A percentile compares a stretch with the other conserved stretches of the same genome.
phyloP scores from a whole-genome alignment of 2,888 invertebrate genomes.

The Cylindroiulus punctatus region DNA sequence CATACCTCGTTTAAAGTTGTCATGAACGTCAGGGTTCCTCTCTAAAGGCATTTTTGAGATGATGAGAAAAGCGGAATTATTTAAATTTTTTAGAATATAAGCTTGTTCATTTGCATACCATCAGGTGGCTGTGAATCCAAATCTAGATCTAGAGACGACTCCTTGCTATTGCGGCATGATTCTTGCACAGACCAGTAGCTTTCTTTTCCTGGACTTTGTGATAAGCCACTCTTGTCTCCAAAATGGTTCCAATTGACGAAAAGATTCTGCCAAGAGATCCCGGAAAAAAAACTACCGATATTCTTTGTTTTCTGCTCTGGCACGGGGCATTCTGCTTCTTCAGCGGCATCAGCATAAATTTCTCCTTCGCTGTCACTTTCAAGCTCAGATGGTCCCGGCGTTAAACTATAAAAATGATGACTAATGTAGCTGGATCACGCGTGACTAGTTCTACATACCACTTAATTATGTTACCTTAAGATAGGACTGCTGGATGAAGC shows the following conservation, averaged over 20 bases:
- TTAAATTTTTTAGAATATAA: not conserved
- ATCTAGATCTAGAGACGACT: not conserved
- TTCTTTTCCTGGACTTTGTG: constrained; percentile 15
- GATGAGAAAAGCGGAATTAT: not conserved
- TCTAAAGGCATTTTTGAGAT: not conserved
- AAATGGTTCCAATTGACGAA: constrained; percentile 7
- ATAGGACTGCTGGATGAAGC: not conserved
- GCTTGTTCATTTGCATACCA: not conserved
- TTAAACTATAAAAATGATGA: not conserved
- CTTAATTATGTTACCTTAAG: not conserved
- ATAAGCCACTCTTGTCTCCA: not conserved
- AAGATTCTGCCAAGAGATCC: constrained; percentile 10
- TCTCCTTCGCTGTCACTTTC: constrained; percentile 13
- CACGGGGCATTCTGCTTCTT: not conserved
- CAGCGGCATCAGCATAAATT: constrained; percentile 4
- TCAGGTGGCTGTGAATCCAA: not conserved
- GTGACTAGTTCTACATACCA: not conserved
- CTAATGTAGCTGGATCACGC: not conserved
- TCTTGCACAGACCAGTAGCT: constrained; percentile 47
- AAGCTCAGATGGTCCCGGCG: not conserved
- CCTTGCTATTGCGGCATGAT: constrained; percentile 12
- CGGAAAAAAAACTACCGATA: not conserved
- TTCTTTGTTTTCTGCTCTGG: not conserved
- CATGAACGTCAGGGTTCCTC: not conserved
- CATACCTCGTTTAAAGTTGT: not conserved